Evolutionary conservation across 92 coral and sea anemone species (phyloP).

Genomic region (Chrysogorgia sp.): DNA sequence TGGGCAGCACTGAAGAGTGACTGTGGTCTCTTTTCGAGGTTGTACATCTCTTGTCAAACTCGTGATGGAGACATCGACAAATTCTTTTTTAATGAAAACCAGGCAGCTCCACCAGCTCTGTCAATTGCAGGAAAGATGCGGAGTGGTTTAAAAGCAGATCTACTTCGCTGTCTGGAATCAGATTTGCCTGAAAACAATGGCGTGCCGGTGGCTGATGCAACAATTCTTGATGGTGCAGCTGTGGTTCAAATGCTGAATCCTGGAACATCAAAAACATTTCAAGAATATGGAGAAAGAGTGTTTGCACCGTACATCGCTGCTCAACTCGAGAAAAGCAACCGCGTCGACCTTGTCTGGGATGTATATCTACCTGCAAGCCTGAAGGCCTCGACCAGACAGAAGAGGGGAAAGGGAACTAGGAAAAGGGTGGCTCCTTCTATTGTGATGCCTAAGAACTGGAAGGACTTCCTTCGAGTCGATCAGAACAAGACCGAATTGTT

Average conservation of each 20-base stretch:
- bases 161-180: background rate
- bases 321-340: conserved; percentile 7
- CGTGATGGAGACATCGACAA: conserved; percentile 19
- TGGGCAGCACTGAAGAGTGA: conserved; percentile 16
- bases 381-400: too few species aligned
- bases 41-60: conserved; percentile 32
- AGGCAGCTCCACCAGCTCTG: background rate
- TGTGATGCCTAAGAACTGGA: conserved; percentile 2
- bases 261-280: conserved; percentile 8
- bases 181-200: background rate
- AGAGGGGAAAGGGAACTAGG: too few species aligned
- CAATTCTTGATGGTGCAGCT: conserved; percentile 20
- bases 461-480: conserved; percentile 47
- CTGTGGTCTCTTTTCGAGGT: conserved; percentile 18
- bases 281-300: background rate
- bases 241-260: too few species aligned
- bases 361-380: too few species aligned
- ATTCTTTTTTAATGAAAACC: conserved; percentile 14
- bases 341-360: conserved; percentile 26
- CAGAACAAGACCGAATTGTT: conserved; percentile 48
- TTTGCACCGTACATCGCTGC: conserved; percentile 1
- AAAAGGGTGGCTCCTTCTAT: too few species aligned
- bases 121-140: conserved; percentile 6
- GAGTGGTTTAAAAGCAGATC: conserved; percentile 2
- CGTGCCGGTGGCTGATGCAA: background rate